Base-by-base conservation (phyloP, 2,888 invertebrate genomes). In the Caenorhabditis sp. region DNA sequence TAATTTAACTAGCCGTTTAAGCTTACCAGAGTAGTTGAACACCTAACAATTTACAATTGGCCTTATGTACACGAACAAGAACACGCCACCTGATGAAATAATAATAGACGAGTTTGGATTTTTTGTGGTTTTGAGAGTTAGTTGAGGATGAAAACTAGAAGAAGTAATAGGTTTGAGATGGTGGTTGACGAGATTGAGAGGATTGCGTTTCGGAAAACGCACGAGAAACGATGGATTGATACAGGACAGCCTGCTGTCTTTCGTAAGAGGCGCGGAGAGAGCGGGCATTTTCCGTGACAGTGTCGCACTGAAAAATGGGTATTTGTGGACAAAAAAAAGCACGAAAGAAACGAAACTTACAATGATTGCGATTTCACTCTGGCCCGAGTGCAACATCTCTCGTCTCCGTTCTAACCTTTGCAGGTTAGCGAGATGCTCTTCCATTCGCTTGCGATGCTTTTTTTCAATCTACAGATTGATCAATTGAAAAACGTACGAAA, bases 241-340 rank as follows among this genome's bases (percentile, higher is more conserved):
- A 69, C 1, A 63, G 14, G 1, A 37, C 61, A 27, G 74, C 66
- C 43, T 67, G 66, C 58, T 66, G 66, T 24, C 66, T 60, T 58
- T 74, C 69, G 43, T 68, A 69, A 14, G 49, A 21, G 36, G 59
- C 64, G 50, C 74, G 69, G 50, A 74, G 69, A 50, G 66, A 64
- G 60, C 74, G 66, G 1, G 69, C 69, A 6, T 58, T 24, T 21
- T 59, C 21, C 0, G 66, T 69, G 43, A 74, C 58, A 36, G 60
- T 51, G 31, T 74, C 69, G 19, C 74, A 74, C 74, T 74, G 66
- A 57, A 74, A 74, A 23, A 55, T 21, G 17, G n/a, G 5, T 50
- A 19, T 49, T 27, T 27, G 19, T 17, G n/a, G n/a, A 54, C 14
- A 58, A 43, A 12, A 36, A 19, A 12, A 3, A 58, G 14, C 8